Base-by-base conservation (phyloP, 2,113 vertebrate genomes). In the Bungarus multicinctus region DNA sequence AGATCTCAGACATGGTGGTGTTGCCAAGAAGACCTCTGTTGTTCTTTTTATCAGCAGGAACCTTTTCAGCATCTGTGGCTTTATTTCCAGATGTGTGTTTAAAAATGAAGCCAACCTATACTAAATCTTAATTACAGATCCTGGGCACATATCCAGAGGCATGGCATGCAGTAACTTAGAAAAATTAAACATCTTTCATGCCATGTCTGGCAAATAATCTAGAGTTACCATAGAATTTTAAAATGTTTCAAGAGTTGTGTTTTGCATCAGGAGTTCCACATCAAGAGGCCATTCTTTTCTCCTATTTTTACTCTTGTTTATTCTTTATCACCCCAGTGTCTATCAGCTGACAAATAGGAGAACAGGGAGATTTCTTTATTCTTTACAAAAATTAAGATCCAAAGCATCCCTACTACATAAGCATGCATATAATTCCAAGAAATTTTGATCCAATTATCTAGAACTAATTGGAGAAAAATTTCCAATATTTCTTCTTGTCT, bases 81-180 rank as follows among this genome's bases (percentile, higher is more conserved):
- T 92, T 88, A 93, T 96, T 95, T 87, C 89, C 94, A 93, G 95
- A 94, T 74, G 25, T 91, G 92, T 93, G 93, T 92, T 95, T 92
- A 94, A 95, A 92, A 93, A 93, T 93, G 74, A 90, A 90, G 74
- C 88, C 30, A 60, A 93, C 20, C 10, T 81, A 91, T 57, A 95
- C 43, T 89, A 94, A 95, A 93, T 74, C 93, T 92, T 95, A 93
- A 91, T 96, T 85, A 85, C 88, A 91, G 95, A 34, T 95, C 93
- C 94, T 96, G 96, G 93, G 89, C 95, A 95, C 95, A 85, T 96
- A 94, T 96, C 52, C 52, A 92, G 55, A 50, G 90, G 85, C 92
- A 94, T 25, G 55, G 47, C 57, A 85, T 58, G 90, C 95, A 96
- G 94, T 94, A 95, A 95, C 58, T 58, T 90, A 50, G 54, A 60